Evolutionary conservation across 2,888 invertebrate species (phyloP).

Genomic region (Troilus luridus): DNA sequence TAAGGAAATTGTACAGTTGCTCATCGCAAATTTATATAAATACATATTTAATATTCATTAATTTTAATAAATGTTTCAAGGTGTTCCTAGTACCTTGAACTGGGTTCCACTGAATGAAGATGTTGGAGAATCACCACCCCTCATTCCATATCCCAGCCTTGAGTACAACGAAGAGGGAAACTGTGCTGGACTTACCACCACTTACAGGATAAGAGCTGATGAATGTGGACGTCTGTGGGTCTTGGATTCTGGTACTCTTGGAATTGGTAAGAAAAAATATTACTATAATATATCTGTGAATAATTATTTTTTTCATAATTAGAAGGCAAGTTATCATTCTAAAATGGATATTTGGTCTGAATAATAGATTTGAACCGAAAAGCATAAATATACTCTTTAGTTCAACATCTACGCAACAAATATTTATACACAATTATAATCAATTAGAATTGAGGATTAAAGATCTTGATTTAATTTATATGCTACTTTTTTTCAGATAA

Average conservation of each 20-base stretch:
- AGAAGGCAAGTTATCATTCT: too few species aligned
- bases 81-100: conserved; percentile 85
- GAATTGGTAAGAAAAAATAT: conserved; percentile 74
- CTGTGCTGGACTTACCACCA: conserved; percentile 83
- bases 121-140: conserved; percentile 77
- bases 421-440: background rate
- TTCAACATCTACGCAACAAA: too few species aligned
- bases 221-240: conserved; percentile 87
- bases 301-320: too few species aligned
- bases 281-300: background rate
- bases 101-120: conserved; percentile 81
- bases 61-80: conserved; percentile 69
- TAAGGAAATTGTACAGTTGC: too few species aligned
- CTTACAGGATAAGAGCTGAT: conserved; percentile 82
- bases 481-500: conserved; percentile 69
- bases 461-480: background rate
- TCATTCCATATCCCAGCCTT: conserved; percentile 86
- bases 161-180: conserved; percentile 82
- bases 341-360: too few species aligned
- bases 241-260: conserved; percentile 85
- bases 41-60: background rate
- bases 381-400: too few species aligned
- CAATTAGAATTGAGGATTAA: background rate
- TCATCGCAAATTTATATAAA: too few species aligned
- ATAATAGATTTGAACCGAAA: too few species aligned